Base-by-base conservation (phyloP, 2,888 invertebrate genomes). In the Onthophagus sagittarius region DNA sequence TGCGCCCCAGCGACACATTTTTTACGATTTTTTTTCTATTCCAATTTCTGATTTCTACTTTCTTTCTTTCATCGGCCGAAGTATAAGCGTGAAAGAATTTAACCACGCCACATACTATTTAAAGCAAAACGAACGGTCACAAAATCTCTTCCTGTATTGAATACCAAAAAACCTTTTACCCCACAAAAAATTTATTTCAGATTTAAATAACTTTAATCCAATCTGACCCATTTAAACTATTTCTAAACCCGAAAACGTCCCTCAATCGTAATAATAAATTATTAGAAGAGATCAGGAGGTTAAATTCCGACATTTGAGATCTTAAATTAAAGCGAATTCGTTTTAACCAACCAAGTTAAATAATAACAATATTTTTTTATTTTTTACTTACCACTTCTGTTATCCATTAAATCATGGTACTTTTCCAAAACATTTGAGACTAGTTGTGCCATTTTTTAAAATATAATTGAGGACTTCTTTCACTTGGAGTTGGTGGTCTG, bases 391-490 rank as follows among this genome's bases (percentile, higher is more conserved):
- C 85, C 85, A 83, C 94, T 93, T 85, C 93, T 90, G 83, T 94
- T 93, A 84, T 93, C 92, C 91, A 95, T 91, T 75, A 94, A 84
- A 83, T 94, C 92, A 79, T 90, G 88, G 84, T 92, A 93, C 74
- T 89, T 88, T 79, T 89, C 91, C 80, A 91, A 88, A 76, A 91
- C 84, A 81, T 87, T 88, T 80, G 86, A 86, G 75, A 92, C 86
- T 81, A 88, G 82, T 82, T 89, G 84, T 77, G 88, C 90, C 92
- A 93, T 93, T 84, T 79, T 82, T 53, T 53, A 53, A n/a, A n/a
- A n/a, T 53, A 4, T 1, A 53, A 11, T 53, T 53, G 39, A 11
- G 23, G 23, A 23, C 23, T 23, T 23, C 11, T 53, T 53, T 53
- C 39, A 9, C 39, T 53, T 53, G 11, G 23, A 4, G 11, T 53